Base-by-base conservation (phyloP, 2,113 vertebrate genomes). In the Heterotis niloticus region DNA sequence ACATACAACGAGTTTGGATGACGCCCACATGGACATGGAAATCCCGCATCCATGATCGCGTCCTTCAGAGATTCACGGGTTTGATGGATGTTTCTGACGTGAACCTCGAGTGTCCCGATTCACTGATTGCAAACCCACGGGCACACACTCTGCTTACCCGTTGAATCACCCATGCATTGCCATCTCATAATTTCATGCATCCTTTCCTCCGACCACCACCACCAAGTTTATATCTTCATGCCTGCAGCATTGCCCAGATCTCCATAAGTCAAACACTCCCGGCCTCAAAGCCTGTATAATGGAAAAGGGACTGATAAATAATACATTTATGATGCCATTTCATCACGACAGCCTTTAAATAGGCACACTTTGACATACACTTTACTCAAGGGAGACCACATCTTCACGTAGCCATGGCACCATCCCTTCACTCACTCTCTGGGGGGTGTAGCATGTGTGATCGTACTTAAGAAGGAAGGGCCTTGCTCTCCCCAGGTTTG, bases 261-360 rank as follows among this genome's bases (percentile, higher is more conserved):
- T 7, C 80, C 81, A 83, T 82, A 75, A 29, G 80, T 86, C 86
- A 90, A 91, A 89, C 90, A 86, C 89, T 90, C 82, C 66, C 59
- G 85, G 84, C 88, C 88, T 84, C 84, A 86, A 83, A 85, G 86
- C 88, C 88, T 91, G 88, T 91, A 92, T 94, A 91, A 93, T 86
- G 89, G 87, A 92, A 87, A 86, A 80, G 83, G 0, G 80, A 80
- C 81, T 83, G 79, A 94, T 94, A 93, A 94, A 95, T 95, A 92
- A 95, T 92, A 90, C 89, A 94, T 75, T 65, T 54, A 73, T 80
- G 83, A 87, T 86, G 87, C 90, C 86, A 87, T 92, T 94, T 81
- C 80, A 79, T 88, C 82, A 75, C 87, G 90, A 89, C 75, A 77
- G 86, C 87, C 90, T 56, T 77, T 77, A 67, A 94, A 94, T 88